Evolutionary conservation across 1,140 invertebrate genomes (phyloP), one percentile per base, ranked within the genome.

Genomic region (Onthophagus taurus): DNA sequence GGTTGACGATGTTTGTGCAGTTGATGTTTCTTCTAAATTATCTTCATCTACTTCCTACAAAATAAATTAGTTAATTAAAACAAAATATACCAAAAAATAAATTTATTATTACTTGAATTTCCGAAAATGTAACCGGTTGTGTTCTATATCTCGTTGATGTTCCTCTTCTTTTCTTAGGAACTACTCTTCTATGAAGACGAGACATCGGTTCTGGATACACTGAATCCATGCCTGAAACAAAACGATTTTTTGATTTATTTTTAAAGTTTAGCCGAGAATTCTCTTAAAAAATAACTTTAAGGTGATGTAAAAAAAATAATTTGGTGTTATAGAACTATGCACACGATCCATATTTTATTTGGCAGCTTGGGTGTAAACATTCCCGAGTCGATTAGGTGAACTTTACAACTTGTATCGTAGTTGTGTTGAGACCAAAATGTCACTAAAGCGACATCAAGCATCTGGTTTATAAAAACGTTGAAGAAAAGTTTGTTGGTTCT

Each of bases 121-220:
- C 81, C 37, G 81, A 76, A 61, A 84, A 84, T 13, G 81, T 84
- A 42, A 83, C 77, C 0, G 80, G 81, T 57, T 78, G 77, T 5
- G 81, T 83, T 52, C 78, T 72, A 55, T 80, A 80, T 30, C 81
- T 61, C 4, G 49, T 50, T 19, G 68, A 66, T 33, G 65, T 59
- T 13, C 68, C 67, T 41, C 68, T 58, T 53, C 71, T 61, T 49
- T 74, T 72, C 55, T 74, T 74, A 30, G 72, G 69, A 11, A 75
- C 73, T 3, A 75, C 69, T 7, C 77, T 64, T 48, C 75, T 66
- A 50, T 74, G 70, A 24, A 82, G 64, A 38, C 75, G 67, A 13
- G 78, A 81, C 56, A 81, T 69, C 4, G 75, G 72, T 56, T 80
- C 75, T 2, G 80, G 81, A 66, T 81, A 85, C 44, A 81, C 77